These are phyloP conservation scores for Smutsia temminckii DNA, from an alignment of 2,797 vertebrate species.

Conservation along the genomic window DNA sequence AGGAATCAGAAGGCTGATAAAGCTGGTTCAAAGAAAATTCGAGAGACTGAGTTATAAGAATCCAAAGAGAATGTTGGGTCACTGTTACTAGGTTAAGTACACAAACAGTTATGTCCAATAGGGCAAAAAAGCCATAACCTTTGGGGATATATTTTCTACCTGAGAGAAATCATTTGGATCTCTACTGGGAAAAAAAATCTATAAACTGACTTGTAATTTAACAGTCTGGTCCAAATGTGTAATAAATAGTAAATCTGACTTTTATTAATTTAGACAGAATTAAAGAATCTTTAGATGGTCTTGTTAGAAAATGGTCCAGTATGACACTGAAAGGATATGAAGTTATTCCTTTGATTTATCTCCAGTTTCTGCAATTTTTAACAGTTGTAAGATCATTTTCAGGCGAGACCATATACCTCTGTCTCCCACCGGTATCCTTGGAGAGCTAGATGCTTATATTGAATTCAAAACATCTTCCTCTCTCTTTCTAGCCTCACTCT, in stretches of 20 bases:
- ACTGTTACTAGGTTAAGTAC: neutral
- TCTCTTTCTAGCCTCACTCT: neutral
- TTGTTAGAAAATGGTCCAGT: neutral
- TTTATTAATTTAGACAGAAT: neutral
- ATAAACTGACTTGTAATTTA: neutral
- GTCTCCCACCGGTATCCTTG: neutral
- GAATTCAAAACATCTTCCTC: neutral
- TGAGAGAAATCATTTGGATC: neutral
- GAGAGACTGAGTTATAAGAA: neutral
- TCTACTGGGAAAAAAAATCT: neutral
- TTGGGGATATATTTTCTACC: neutral
- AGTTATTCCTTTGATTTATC: conserved; percentile 21
- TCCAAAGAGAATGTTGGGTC: neutral
- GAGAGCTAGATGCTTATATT: neutral
- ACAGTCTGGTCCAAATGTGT: neutral
- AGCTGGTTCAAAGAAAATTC: neutral
- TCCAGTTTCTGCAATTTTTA: neutral
- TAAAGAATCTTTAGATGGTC: neutral
- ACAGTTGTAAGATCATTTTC: neutral
- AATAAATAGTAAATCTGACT: neutral
- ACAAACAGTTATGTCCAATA: neutral
- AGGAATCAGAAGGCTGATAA: neutral
- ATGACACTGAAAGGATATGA: neutral
- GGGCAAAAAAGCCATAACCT: neutral
- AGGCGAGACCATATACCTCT: neutral